Conservation (phyloP, 2,113 vertebrate species). For the Solea senegalensis region DNA sequence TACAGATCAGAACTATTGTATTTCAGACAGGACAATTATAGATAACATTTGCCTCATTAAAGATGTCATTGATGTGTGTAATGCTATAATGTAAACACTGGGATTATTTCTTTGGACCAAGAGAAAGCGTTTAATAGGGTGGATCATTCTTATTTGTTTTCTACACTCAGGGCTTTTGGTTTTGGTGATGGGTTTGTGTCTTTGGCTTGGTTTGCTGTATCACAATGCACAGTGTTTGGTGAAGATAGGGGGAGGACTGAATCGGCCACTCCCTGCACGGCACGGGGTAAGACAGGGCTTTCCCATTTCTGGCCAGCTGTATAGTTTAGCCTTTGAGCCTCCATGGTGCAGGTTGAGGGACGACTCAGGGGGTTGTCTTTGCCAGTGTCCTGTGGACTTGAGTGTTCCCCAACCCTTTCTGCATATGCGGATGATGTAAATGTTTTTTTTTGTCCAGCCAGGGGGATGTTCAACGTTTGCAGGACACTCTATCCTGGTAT, state of each 20-base stretch:
- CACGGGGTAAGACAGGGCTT: too few species aligned
- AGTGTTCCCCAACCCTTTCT: not conserved
- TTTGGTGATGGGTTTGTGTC: not conserved
- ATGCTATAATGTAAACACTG: too few species aligned
- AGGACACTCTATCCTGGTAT: not conserved
- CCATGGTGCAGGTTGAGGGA: too few species aligned
- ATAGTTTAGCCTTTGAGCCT: too few species aligned
- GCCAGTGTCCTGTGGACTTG: not conserved
- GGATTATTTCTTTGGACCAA: too few species aligned
- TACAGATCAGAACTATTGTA: not conserved
- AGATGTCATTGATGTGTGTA: too few species aligned
- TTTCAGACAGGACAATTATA: not conserved
- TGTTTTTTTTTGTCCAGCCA: not conserved
- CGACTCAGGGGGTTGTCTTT: not conserved
- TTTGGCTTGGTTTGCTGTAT: too few species aligned
- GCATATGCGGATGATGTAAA: not conserved
- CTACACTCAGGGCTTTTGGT: not conserved
- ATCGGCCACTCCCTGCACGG: too few species aligned
- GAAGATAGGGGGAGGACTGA: too few species aligned
- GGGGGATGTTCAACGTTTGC: not conserved
- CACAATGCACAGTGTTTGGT: too few species aligned
- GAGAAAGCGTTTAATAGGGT: not conserved
- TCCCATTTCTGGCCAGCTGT: too few species aligned
- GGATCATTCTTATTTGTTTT: not conserved
- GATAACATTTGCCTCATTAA: not conserved